Evolutionary conservation across 2,888 invertebrate genomes (phyloP), one percentile per base, ranked within the genome.

Genomic region (Meiosimyza decipiens): DNA sequence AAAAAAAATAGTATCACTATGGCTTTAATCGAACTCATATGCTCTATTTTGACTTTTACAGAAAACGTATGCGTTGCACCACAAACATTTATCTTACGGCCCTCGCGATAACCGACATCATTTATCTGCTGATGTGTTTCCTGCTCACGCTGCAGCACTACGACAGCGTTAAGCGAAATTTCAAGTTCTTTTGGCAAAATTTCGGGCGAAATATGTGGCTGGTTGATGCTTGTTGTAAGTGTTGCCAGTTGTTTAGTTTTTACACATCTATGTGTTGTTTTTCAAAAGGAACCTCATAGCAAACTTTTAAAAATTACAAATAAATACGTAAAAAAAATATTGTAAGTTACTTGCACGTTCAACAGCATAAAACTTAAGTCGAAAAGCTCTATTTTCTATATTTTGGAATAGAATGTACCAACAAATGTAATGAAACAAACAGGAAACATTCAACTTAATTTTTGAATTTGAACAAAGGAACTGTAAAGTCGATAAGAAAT

Each of bases 31-130:
- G 9, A 40, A 40, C 1, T 9, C 40, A 40, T 9, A 40, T 7
- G 40, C 40, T 40, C 40, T 40, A 1, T 40, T 40, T 40, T 40
- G 40, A 9, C 40, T 40, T 40, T 40, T 49, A 9, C 80, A 90
- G 90, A 77, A 88, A 91, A 77, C 90, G 92, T 66, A 94, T 94
- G 93, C 88, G 92, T 80, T 91, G 92, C 75, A 92, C 93, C 54
- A 94, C 93, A 73, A 93, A 94, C 86, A 89, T 90, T 74, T 94
- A 94, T 86, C 87, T 94, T 77, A 91, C 92, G 70, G 92, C 92
- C 0, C 86, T 94, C 77, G 93, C 93, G 60, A 88, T 91, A 73
- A 91, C 92, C 72, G 94, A 94, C 82, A 89, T 92, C 73, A 87
- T 93, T 73, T 92, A 92, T 86, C 88, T 94, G 72, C 85, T 92